Evolutionary conservation across 2,888 invertebrate genomes (phyloP).

Genomic region (Cerastis rubricosa): DNA sequence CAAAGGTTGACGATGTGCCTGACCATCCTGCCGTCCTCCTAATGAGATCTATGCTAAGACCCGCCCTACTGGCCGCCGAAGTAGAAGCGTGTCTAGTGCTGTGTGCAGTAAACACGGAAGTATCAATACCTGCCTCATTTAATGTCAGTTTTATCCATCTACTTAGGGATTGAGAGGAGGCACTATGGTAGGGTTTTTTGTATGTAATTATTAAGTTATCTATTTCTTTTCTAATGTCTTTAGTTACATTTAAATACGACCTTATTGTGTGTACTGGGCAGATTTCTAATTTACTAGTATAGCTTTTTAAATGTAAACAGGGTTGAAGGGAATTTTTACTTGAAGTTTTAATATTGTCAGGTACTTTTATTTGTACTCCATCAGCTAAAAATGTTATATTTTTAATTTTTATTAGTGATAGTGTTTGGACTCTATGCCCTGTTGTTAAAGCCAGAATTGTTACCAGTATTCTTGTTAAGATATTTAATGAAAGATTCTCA

Average conservation of each 20-base stretch:
- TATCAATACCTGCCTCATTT: background rate
- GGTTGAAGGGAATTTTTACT: slow-evolving; percentile 8
- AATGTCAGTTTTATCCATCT: no score
- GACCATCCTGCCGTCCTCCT: slow-evolving; percentile 14
- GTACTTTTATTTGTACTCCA: background rate
- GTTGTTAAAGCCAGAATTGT: slow-evolving; percentile 1
- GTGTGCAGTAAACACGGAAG: slow-evolving; percentile 2
- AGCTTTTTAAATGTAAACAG: slow-evolving; percentile 10
- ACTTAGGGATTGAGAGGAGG: background rate
- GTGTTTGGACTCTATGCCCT: background rate
- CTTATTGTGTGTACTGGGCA: background rate
- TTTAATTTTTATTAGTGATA: slow-evolving; percentile 2
- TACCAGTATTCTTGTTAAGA: background rate
- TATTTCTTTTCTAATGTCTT: slow-evolving; percentile 6
- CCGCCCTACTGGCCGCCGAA: slow-evolving; percentile 5
- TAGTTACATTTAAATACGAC: slow-evolving; percentile 1
- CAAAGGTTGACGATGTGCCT: background rate
- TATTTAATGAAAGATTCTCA: background rate
- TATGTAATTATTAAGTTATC: background rate
- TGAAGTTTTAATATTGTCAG: slow-evolving; percentile 1
- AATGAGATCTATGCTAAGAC: slow-evolving; percentile 3
- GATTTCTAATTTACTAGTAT: background rate
- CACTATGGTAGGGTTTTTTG: slow-evolving; percentile 6
- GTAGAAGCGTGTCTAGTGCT: slow-evolving; percentile 14
- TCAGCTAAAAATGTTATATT: background rate